Percentiles rank a stretch among this genome's conserved stretches.
Conservation (phyloP, 2,888 invertebrate species). For the Yponomeuta cagnagella region DNA sequence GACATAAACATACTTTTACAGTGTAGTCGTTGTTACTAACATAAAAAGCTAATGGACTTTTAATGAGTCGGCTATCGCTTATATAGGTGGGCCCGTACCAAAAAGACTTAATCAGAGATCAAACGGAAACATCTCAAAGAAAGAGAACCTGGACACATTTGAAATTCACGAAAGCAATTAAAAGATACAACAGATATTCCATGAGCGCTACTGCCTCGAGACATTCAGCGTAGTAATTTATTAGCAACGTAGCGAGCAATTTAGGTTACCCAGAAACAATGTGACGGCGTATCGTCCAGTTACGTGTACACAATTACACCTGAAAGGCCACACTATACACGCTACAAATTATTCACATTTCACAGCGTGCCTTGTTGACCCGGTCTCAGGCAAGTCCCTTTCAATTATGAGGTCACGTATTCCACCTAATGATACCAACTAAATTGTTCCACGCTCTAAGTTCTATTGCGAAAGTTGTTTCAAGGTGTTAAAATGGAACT, state of each 20-base stretch:
- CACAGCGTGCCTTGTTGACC: slow-evolving; percentile 29
- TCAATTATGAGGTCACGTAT: slow-evolving; percentile 51
- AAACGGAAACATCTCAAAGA: too few species aligned
- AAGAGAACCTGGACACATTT: too few species aligned
- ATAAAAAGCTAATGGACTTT: too few species aligned
- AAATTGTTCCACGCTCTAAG: slow-evolving; percentile 35
- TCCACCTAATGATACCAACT: slow-evolving; percentile 44
- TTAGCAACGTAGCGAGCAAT: slow-evolving; percentile 7
- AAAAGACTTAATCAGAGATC: too few species aligned
- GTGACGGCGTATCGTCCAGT: background rate
- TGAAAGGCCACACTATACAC: slow-evolving; percentile 32
- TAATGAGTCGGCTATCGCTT: too few species aligned
- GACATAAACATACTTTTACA: too few species aligned
- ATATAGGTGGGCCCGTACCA: too few species aligned
- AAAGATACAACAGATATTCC: background rate
- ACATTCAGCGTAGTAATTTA: background rate
- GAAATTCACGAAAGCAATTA: background rate
- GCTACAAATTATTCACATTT: slow-evolving; percentile 36
- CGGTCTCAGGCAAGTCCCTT: slow-evolving; percentile 27
- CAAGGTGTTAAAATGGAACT: slow-evolving; percentile 59
- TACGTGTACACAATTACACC: slow-evolving; percentile 21
- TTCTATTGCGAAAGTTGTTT: slow-evolving; percentile 35
- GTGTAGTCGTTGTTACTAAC: too few species aligned
- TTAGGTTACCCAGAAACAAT: slow-evolving; percentile 2
- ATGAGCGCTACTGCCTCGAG: background rate